Evolutionary conservation across 2,888 invertebrate species (phyloP), one percentile per base, ranked within the genome.

Genomic region (Catocala nupta): DNA sequence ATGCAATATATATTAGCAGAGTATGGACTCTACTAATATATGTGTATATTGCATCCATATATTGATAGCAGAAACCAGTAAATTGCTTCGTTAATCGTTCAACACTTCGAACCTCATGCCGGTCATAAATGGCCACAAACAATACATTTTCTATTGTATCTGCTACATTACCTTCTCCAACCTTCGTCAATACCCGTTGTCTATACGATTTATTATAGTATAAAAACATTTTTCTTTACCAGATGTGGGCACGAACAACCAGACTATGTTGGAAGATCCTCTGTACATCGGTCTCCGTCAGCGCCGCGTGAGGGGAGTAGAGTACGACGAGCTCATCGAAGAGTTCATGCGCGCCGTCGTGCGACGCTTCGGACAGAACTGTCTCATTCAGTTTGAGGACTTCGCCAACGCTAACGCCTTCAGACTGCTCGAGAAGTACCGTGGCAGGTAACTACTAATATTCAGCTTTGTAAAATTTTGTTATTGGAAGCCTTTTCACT

Each of bases 341-440:
- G 99, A 99, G 94, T 99, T 99, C 91, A 99, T 99, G 99, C 88
- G 95, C 59, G 98, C 99, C 0, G 97, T 96, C 25, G 98, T 99
- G 2, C 95, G 95, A 57, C 96, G 98, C 73, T 98, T 96, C 88
- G 98, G 98, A 0, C 97, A 97, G 90, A 98, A 97, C 89, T 96
- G 96, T 59, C 95, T 98, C 65, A 97, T 98, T 54, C 97, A 97
- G 95, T 99, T 99, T 93, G 99, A 99, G 94, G 99, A 99, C 94
- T 99, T 99, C 89, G 99, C 97, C 58, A 99, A 99, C 86, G 96
- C 97, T 9, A 99, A 99, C 92, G 99, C 99, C 6, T 99, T 99
- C 95, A 95, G 98, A 43, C 95, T 99, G 59, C 95, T 99, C 71
- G 97, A 96, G 81, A 98, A 98, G 88, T 99, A 99, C 92, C 96